Evolutionary conservation across 2,888 invertebrate genomes (phyloP), one percentile per base, ranked within the genome.

Genomic region (Stomorhina lunata): DNA sequence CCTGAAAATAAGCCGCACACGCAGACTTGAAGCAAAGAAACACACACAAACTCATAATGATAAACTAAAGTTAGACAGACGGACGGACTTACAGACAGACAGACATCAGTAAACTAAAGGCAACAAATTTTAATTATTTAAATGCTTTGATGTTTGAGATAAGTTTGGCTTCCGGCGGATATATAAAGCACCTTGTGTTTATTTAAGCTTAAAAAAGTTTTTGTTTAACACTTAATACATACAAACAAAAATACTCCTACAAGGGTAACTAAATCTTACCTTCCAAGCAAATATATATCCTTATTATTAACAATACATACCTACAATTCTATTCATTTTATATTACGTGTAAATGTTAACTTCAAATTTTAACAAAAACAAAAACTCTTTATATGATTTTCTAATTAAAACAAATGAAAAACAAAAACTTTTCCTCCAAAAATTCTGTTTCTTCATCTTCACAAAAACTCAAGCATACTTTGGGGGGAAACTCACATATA

Each of bases 341-440:
- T 83, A 32, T 55, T 75, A 17, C 79, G 77, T 86, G 84, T 78
- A 66, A 45, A 63, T 84, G 76, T 84, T 84, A 63, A 37, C 25
- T 63, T n/a, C n/a, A 55, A 73, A 73, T 43, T 65, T 65, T 55
- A 27, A 48, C 20, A 59, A 25, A 5, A 34, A 40, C 22, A 20
- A 32, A 69, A 27, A 37, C n/a, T n/a, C n/a, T 66, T 69, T 80
- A 84, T 76, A 83, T 75, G 84, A 87, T 86, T 87, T 88, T 88
- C 61, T 89, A 89, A 88, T 89, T 89, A 89, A 86, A 87, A 86
- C 86, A 86, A 85, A 82, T 81, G 83, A 85, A 85, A 66, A 66
- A 34, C 71, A 34, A 22, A 80, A 80, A 34, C 72, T 68, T 71
- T 66, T n/a, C n/a, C n/a, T n/a, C 45, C 37, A 79, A 79, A 69